Evolutionary conservation across 2,888 invertebrate genomes (phyloP).

Genomic region (Leptodirus hochenwartii): DNA sequence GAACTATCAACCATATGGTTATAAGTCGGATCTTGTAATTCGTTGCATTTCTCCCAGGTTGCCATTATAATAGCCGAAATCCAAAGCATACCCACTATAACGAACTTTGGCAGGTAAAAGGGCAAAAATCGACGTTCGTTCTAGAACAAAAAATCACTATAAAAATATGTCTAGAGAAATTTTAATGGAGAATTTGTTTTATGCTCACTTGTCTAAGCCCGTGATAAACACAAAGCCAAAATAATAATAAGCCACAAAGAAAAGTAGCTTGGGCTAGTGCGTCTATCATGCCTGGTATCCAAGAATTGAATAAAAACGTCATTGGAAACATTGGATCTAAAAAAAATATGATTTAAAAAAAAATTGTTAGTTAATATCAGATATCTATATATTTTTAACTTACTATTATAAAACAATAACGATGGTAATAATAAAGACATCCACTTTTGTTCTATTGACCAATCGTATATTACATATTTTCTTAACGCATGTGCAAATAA

Average conservation of each 20-base stretch:
- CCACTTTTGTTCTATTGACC: constrained; percentile 98
- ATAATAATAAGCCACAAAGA: constrained; percentile 68
- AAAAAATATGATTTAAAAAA: constrained; percentile 17
- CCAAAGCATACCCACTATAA: constrained; percentile 77
- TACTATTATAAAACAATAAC: constrained; percentile 81
- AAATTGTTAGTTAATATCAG: too few species aligned
- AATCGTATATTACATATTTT: constrained; percentile 75
- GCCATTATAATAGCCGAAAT: constrained; percentile 68
- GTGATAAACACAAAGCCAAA: constrained; percentile 93
- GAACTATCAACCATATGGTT: constrained; percentile 72
- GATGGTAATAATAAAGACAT: constrained; percentile 73
- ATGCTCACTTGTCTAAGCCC: constrained; percentile 87
- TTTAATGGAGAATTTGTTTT: constrained; percentile 12
- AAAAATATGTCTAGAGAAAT: too few species aligned
- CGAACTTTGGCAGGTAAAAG: constrained; percentile 81
- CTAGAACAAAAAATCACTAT: constrained; percentile 31
- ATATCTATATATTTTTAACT: too few species aligned
- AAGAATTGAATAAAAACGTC: constrained; percentile 73
- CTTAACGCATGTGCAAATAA: constrained; percentile 82
- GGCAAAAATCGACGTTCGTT: constrained; percentile 70
- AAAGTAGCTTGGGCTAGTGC: constrained; percentile 81
- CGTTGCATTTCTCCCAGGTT: constrained; percentile 80
- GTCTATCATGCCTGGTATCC: constrained; percentile 85
- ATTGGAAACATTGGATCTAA: constrained; percentile 88
- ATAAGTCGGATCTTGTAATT: constrained; percentile 79